phyloP scores from a whole-genome alignment of 2,888 invertebrate species.

The Eumacrocentrus americanus region DNA sequence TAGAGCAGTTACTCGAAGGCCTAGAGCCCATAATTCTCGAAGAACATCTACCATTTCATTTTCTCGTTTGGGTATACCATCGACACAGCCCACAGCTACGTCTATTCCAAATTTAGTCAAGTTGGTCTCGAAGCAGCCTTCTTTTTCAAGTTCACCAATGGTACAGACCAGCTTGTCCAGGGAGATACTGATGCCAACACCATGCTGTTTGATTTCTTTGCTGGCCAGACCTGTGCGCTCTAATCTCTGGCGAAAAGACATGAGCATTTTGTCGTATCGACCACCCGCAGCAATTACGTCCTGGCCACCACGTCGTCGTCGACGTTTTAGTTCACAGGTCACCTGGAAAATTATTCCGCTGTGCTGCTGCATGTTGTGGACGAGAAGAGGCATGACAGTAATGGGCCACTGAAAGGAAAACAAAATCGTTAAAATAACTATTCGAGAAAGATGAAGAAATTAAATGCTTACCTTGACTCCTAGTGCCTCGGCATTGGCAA shows the following conservation, averaged over 20 bases:
- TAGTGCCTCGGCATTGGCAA: conserved; percentile 72
- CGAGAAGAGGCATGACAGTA: conserved; percentile 67
- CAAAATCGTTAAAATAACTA: not conserved
- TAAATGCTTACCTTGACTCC: conserved; percentile 71
- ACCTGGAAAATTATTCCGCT: conserved; percentile 75
- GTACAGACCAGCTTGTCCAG: conserved; percentile 77
- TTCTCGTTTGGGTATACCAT: conserved; percentile 66
- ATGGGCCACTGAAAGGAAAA: conserved; percentile 70
- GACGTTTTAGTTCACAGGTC: conserved; percentile 66
- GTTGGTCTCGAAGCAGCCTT: conserved; percentile 38
- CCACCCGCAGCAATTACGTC: conserved; percentile 88
- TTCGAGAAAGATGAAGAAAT: not conserved
- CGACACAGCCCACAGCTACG: conserved; percentile 70
- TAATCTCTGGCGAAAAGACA: conserved; percentile 69
- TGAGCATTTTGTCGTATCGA: conserved; percentile 83
- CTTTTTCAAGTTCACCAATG: conserved; percentile 63
- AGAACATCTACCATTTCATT: conserved; percentile 66
- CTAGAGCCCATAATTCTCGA: conserved; percentile 74
- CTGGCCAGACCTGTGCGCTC: conserved; percentile 54
- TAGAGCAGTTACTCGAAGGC: conserved; percentile 69
- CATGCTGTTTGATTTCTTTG: conserved; percentile 63
- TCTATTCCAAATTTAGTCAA: conserved; percentile 66
- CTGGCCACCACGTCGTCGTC: conserved; percentile 64
- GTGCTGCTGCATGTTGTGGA: conserved; percentile 69
- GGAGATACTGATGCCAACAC: conserved; percentile 85